Base-by-base conservation (phyloP, 2,888 invertebrate genomes). In the Cheilosia impressa region DNA sequence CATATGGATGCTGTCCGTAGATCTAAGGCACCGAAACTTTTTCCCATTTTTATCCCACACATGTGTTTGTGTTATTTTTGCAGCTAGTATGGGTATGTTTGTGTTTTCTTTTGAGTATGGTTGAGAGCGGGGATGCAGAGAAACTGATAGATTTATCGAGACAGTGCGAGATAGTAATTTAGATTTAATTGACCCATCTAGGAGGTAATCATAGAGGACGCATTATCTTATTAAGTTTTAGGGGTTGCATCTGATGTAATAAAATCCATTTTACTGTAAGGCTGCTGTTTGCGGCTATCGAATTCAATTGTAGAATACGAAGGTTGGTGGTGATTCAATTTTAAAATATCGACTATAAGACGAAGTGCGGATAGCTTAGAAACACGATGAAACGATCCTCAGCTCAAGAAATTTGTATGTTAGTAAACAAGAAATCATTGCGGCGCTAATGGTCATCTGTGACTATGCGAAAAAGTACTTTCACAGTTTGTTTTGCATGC, bases 41-140 rank as follows among this genome's bases (percentile, higher is more conserved):
- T 66, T 58, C 58, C 50, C 50, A 76, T 43, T 68, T 76, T 60
- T 68, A 31, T 66, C 31, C 24, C 22, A 24, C 53, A 68, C 66
- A 60, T 60, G 45, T 34, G 50, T 60, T 43, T 50, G 31, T 43
- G 22, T 50, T 27, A 24, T 24, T 41, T 41, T 55, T 7, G 6
- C 7, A 31, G 55, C 19, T 34, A 13, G 38, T 38, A 10, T 4
- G 38, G 38, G 38, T n/a, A 9, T 38, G n/a, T 52, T 52, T 19
- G 31, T 45, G 65, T 13, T 57, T 41, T 45, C 13, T 41, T 27
- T 55, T 55, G 55, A 27, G 55, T 43, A 22, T 43, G 6, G 17
- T 9, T 9, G 31, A 15, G 47, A 4, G 41, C 4, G 22, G 13
- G 19, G n/a, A n/a, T n/a, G 6, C 10, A 38, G 57, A 9, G 47